Base-by-base conservation (phyloP, 2,113 vertebrate species). In the Salvelinus alpinus region DNA sequence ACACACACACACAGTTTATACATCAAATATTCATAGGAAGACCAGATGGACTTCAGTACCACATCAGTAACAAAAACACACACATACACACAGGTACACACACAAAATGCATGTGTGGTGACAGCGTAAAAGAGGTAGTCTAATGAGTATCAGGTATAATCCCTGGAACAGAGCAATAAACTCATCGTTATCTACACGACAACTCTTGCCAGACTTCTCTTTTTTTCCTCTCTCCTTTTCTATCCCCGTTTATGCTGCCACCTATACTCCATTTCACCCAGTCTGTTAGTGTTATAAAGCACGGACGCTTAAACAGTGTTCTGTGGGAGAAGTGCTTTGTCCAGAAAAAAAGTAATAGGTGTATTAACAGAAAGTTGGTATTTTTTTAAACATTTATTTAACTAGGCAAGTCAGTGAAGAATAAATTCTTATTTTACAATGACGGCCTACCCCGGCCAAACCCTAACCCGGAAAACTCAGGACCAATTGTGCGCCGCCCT, bases 1-100 rank as follows among this genome's bases (percentile, higher is more conserved):
- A 78, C 73, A 64, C 80, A 78, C 73, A 82, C 64, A 76, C 76
- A 82, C 3, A 75, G 70, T 20, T 70, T 22, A 14, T 47, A 14
- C 60, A 31, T 48, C 47, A 59, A 47, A 64, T 51, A 73, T 70
- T 57, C 62, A 25, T 29, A 51, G 44, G 57, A 31, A 64, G 70
- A 48, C 64, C 64, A 57, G 60, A 38, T 64, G 22, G 38, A 72
- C 27, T 51, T 25, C 48, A n/a, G 13, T 27, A 12, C 38, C 1
- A 62, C 75, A 66, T 27, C 54, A 16, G 13, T 65, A 29, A 38
- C 44, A 34, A 27, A 22, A n/a, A 66, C 31, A 9, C 47, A 48
- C 67, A 27, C 64, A 59, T 20, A 73, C 29, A 77, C 27, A 70
- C 24, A 44, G 38, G 38, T 44, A 27, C 22, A 75, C 59, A 70